Conservation (phyloP, 2,797 vertebrate genomes). For the Neostethus bicornis region DNA sequence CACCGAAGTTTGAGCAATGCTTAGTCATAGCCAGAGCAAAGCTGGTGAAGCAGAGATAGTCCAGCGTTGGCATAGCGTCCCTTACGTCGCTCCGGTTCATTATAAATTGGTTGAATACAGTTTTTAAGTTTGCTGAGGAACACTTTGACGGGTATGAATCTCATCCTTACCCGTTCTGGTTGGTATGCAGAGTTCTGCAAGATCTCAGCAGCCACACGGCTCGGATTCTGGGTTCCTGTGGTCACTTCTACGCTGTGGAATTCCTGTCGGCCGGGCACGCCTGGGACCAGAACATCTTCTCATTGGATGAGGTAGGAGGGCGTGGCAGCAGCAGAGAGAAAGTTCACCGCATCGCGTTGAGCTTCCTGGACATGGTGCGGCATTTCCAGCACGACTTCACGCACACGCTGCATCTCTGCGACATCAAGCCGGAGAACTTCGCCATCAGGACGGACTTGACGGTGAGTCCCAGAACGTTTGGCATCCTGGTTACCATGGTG, state of each 20-base stretch:
- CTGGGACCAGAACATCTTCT: conserved; percentile 90
- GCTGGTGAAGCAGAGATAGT: too few species aligned
- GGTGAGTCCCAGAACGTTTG: too few species aligned
- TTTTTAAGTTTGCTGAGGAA: too few species aligned
- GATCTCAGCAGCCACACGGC: conserved; percentile 89
- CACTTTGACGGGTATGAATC: too few species aligned
- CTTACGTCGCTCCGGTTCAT: too few species aligned
- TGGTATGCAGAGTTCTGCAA: conserved; percentile 82
- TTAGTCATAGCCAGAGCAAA: too few species aligned
- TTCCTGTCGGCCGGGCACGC: conserved; percentile 90
- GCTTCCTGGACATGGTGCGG: conserved; percentile 93
- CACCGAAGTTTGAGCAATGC: too few species aligned
- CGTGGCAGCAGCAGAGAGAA: conserved; percentile 71
- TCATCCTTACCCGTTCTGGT: too few species aligned
- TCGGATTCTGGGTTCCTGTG: conserved; percentile 92
- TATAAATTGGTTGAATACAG: too few species aligned
- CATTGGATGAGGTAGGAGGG: conserved; percentile 77
- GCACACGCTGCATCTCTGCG: conserved; percentile 92
- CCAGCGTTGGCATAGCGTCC: too few species aligned
- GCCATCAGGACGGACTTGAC: conserved; percentile 93
- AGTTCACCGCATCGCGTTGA: conserved; percentile 88
- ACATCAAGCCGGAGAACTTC: conserved; percentile 97
- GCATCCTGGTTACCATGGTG: too few species aligned
- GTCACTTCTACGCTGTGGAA: conserved; percentile 95
- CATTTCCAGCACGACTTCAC: conserved; percentile 94